Base-by-base conservation (phyloP, 2,888 invertebrate genomes). In the Linnaemya vulpina region DNA sequence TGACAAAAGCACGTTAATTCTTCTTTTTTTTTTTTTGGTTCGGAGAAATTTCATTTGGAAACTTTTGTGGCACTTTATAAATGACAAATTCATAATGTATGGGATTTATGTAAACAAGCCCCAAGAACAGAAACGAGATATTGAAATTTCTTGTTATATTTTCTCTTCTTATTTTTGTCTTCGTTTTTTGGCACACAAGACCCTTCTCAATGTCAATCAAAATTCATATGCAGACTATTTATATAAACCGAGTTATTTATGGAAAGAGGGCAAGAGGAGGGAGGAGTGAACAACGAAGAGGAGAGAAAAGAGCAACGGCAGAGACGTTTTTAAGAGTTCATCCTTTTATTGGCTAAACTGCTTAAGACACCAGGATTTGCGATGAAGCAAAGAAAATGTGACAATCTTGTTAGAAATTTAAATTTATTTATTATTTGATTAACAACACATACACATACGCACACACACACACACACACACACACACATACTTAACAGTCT, bases 141-240 rank as follows among this genome's bases (percentile, higher is more conserved):
- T 80, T 80, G 62, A 68, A 63, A 53, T 38, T 68, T 43, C 40
- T 40, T 68, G 30, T 11, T 22, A 25, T 43, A 4, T 15, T 38
- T 20, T 43, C 2, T 75, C 11, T 35, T 75, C 5, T 17, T 11
- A 11, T 75, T 3, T 25, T 73, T 43, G 5, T 20, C 30, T 25
- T 49, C 5, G 68, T 11, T 7, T 75, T 62, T 62, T 74, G 73
- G 49, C 25, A 79, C 55, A 79, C 40, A 73, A 60, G 15, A 80
- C 84, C 84, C 82, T 70, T 82, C 63, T 85, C 84, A 85, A 65
- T 78, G 84, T 85, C 84, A 85, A 82, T 85, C 84, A 81, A 68
- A 83, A 82, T 74, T 85, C 84, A 85, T 74, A 78, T 70, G 63
- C 84, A 85, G 84, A 78, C 78, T 62, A 58, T 68, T 81, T 70